Evolutionary conservation across 2,113 vertebrate species (phyloP).

Genomic region (Thalassarche chlororhynchos): DNA sequence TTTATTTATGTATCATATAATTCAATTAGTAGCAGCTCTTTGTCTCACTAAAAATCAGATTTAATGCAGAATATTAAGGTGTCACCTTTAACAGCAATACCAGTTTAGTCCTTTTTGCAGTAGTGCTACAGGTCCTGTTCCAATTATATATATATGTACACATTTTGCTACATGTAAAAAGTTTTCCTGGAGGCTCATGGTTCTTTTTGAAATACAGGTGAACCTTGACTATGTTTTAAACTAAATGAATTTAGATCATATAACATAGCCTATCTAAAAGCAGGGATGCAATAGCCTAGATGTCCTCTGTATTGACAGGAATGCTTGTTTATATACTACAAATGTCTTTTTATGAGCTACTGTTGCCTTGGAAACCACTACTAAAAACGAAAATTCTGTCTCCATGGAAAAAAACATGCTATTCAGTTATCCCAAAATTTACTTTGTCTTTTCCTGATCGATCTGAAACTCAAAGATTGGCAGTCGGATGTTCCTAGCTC

Average conservation of each 20-base stretch:
- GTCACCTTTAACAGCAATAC: neutral
- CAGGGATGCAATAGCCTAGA: neutral
- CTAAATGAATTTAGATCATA: neutral
- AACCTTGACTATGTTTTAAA: neutral
- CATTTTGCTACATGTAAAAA: neutral
- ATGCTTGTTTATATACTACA: neutral
- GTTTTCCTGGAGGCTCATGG: neutral
- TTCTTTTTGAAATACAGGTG: neutral
- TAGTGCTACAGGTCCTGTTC: neutral
- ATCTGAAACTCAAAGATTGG: neutral
- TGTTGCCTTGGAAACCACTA: conserved; percentile 19
- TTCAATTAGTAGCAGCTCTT: conserved; percentile 23
- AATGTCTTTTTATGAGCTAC: neutral
- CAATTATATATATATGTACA: neutral
- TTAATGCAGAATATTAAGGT: neutral
- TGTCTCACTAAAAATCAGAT: neutral
- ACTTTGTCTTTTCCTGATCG: neutral
- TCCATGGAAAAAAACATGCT: neutral
- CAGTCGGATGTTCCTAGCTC: neutral
- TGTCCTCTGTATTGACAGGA: neutral
- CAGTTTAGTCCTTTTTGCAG: neutral
- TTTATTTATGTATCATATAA: conserved; percentile 8
- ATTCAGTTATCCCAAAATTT: neutral
- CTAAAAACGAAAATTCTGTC: neutral
- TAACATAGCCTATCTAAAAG: neutral